phyloP scores from a whole-genome alignment of 1,140 invertebrate species.

The Ephestia elutella region DNA sequence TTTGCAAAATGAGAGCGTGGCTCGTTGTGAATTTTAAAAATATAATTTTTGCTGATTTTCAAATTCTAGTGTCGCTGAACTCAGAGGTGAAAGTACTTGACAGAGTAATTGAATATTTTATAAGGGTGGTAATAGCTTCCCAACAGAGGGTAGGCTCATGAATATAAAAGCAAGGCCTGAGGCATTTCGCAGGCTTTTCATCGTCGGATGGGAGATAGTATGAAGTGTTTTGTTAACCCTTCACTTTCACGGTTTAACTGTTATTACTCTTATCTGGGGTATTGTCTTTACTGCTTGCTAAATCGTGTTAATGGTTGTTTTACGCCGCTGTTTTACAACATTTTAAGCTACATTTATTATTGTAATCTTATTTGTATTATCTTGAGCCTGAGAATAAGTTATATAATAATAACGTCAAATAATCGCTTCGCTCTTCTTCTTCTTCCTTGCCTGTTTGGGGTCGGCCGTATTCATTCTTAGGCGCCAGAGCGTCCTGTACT shows the following conservation, averaged over 20 bases:
- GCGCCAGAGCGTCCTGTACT: too few relatives aligned
- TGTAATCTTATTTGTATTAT: background rate
- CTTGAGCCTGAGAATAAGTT: too few relatives aligned
- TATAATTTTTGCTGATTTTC: conserved; percentile 30
- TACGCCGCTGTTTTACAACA: background rate
- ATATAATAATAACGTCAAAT: too few relatives aligned
- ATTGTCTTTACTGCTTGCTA: background rate
- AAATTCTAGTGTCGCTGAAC: conserved; percentile 38
- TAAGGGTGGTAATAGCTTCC: conserved; percentile 21
- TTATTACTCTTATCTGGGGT: background rate
- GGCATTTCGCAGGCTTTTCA: conserved; percentile 8
- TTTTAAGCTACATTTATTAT: background rate
- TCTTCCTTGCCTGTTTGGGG: too few relatives aligned
- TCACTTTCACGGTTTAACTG: conserved; percentile 13
- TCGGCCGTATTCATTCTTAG: too few relatives aligned
- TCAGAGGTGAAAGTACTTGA: conserved; percentile 34
- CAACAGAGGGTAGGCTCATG: conserved; percentile 25
- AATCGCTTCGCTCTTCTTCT: too few relatives aligned
- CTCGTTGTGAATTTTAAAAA: conserved; percentile 24
- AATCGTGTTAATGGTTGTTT: background rate
- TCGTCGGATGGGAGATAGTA: conserved; percentile 9
- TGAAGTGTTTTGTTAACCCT: conserved; percentile 17
- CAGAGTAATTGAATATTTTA: conserved; percentile 52
- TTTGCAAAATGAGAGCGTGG: conserved; percentile 33
- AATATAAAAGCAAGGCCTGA: conserved; percentile 32